These are phyloP conservation scores for Nemotelus pantherinus DNA, from an alignment of 2,888 invertebrate species.

Conservation along the genomic window DNA sequence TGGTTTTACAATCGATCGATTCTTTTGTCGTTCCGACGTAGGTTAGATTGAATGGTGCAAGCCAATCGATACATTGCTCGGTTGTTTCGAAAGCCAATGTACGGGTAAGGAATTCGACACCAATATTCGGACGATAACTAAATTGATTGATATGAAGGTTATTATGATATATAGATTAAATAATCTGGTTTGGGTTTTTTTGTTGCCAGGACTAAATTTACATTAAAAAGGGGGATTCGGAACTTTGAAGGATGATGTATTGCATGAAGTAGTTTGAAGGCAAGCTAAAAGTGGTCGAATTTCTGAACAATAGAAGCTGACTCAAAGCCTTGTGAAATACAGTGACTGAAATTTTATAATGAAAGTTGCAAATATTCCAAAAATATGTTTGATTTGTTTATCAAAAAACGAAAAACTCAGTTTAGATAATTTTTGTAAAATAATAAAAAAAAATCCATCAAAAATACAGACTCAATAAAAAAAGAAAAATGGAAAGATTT, in stretches of 20 bases:
- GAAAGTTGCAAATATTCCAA: too few species aligned
- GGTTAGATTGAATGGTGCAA: conserved; percentile 81
- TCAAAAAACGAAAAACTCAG: too few species aligned
- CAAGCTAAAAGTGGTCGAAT: too few species aligned
- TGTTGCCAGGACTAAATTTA: not conserved
- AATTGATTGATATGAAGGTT: conserved; percentile 63
- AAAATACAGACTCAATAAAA: too few species aligned
- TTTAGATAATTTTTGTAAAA: too few species aligned
- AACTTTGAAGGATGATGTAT: not conserved
- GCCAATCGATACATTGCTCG: conserved; percentile 88
- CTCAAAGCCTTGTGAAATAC: too few species aligned
- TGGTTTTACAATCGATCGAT: conserved; percentile 89
- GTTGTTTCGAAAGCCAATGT: conserved; percentile 88
- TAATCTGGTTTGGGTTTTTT: not conserved
- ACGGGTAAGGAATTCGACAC: conserved; percentile 84
- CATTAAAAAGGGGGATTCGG: not conserved
- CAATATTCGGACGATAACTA: conserved; percentile 94
- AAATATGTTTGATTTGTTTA: too few species aligned
- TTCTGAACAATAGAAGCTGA: too few species aligned
- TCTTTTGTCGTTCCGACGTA: conserved; percentile 75
- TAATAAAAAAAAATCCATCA: too few species aligned
- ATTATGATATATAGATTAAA: conserved; percentile 59
- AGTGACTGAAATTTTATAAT: too few species aligned
- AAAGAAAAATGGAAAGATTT: too few species aligned
- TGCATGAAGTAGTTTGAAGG: not conserved